A percentile compares a stretch with the other conserved stretches of the same genome.
These are phyloP conservation scores for Platysteira castanea DNA, from an alignment of 2,113 vertebrate species.

Conservation along the genomic window DNA sequence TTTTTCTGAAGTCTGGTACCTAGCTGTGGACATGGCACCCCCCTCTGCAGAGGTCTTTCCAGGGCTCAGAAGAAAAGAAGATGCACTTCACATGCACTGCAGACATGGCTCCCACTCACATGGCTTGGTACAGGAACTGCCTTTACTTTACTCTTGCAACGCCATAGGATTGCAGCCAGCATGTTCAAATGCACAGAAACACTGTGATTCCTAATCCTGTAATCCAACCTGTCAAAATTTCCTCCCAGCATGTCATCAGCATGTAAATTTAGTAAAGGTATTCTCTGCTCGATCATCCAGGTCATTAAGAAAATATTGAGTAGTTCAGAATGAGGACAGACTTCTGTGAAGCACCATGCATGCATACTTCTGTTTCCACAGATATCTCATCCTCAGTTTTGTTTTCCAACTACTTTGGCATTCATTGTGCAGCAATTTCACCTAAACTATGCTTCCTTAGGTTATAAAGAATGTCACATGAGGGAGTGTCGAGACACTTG, in stretches of 20 bases:
- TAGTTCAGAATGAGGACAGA: background rate
- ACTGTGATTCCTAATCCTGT: background rate
- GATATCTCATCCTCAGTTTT: background rate
- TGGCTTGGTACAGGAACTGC: background rate
- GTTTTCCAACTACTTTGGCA: background rate
- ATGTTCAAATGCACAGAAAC: background rate
- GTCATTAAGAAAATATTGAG: background rate
- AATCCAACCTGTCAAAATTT: background rate
- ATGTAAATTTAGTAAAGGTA: background rate
- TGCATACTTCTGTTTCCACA: background rate
- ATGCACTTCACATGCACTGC: background rate
- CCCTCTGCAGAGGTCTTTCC: background rate
- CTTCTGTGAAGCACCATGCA: background rate
- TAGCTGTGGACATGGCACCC: background rate
- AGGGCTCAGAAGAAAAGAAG: background rate
- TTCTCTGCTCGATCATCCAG: background rate
- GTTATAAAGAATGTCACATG: background rate
- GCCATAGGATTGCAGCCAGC: background rate
- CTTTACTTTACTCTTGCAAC: background rate
- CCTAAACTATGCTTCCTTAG: background rate
- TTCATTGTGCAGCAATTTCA: slow-evolving; percentile 22
- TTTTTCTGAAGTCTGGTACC: background rate
- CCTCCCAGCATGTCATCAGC: background rate
- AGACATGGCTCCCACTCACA: background rate
- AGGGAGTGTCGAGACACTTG: background rate